Conservation (phyloP, 1,140 invertebrate species). For the Heliconius nattereri region DNA sequence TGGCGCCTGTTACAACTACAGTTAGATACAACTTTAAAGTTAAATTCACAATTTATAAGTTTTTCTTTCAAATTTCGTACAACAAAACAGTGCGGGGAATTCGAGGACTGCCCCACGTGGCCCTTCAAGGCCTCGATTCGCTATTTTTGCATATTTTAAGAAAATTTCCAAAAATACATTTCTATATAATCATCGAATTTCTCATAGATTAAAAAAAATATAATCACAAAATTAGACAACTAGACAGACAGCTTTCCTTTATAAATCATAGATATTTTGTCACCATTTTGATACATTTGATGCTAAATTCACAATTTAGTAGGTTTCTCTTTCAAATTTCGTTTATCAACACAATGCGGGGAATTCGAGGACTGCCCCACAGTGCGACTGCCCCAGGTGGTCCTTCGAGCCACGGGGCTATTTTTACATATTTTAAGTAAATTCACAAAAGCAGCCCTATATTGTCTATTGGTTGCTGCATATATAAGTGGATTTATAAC, state of each 20-base stretch:
- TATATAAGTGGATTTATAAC: slow-evolving; percentile 94
- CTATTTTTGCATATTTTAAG: slow-evolving; percentile 79
- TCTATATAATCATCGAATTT: too few species aligned
- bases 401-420: slow-evolving; percentile 62
- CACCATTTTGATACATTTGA: too few species aligned
- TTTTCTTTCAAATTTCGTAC: slow-evolving; percentile 65
- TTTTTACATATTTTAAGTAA: slow-evolving; percentile 82
- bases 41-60: slow-evolving; percentile 64
- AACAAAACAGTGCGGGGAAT: slow-evolving; percentile 68
- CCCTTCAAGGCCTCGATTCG: slow-evolving; percentile 60
- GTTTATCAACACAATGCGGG: slow-evolving; percentile 67
- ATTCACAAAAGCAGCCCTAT: slow-evolving; percentile 88
- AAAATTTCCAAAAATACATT: slow-evolving; percentile 83
- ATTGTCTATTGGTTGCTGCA: slow-evolving; percentile 91
- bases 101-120: slow-evolving; percentile 73
- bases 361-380: slow-evolving; percentile 75
- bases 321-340: slow-evolving; percentile 64
- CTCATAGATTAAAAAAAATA: too few species aligned
- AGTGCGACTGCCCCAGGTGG: slow-evolving; percentile 74
- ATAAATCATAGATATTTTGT: too few species aligned
- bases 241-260: too few species aligned
- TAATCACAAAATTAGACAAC: too few species aligned
- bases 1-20: too few species aligned
- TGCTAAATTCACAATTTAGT: slow-evolving; percentile 63
- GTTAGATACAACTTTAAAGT: not conserved